Evolutionary conservation across 2,797 vertebrate species (phyloP).

Genomic region (Rachycentron canadum): DNA sequence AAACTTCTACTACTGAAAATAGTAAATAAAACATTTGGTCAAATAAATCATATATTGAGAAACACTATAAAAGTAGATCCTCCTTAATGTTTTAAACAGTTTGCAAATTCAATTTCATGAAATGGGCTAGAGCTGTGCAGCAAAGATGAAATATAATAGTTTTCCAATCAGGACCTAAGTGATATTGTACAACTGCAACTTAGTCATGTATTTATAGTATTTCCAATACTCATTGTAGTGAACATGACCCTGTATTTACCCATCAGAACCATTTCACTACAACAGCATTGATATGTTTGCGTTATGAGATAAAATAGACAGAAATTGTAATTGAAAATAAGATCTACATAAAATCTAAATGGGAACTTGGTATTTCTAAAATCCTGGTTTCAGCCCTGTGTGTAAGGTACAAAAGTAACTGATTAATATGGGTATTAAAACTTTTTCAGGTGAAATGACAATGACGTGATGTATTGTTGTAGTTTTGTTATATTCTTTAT

Average conservation of each 20-base stretch:
- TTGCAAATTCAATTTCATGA: too few relatives aligned
- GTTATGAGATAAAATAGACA: background rate
- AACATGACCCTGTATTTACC: background rate
- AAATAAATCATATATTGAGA: too few relatives aligned
- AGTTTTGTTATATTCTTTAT: background rate
- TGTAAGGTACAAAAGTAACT: background rate
- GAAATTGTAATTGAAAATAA: background rate
- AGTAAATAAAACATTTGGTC: too few relatives aligned
- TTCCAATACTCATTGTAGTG: background rate
- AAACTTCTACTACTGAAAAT: too few relatives aligned
- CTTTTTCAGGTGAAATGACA: background rate
- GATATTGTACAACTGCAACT: too few relatives aligned
- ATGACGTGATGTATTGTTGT: background rate
- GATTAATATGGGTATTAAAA: background rate
- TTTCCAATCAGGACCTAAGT: too few relatives aligned
- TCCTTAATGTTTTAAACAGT: too few relatives aligned
- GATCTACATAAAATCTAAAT: background rate
- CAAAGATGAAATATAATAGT: too few relatives aligned
- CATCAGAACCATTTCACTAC: background rate
- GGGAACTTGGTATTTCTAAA: background rate
- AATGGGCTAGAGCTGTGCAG: too few relatives aligned
- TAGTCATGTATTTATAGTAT: background rate
- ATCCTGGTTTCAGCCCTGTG: background rate
- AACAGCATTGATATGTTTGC: background rate
- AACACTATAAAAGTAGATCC: too few relatives aligned